Percentiles rank a stretch among this genome's conserved stretches.
Conservation (phyloP, 2,888 invertebrate species). For the Mimachlamys varia region DNA sequence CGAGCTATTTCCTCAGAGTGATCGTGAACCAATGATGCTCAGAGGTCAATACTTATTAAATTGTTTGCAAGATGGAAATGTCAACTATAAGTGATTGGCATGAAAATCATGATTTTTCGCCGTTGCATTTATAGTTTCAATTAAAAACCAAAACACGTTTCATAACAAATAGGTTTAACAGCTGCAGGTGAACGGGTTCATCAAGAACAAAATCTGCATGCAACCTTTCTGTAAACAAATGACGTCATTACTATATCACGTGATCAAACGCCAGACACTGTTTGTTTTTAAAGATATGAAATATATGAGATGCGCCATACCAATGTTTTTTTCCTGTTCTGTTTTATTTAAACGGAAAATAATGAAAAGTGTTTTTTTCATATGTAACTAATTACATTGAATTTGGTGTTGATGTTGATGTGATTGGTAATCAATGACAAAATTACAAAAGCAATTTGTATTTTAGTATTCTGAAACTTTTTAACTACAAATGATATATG, state of each 20-base stretch:
- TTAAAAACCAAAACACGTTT: neutral
- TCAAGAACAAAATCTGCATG: neutral
- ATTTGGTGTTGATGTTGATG: no score
- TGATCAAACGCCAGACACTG: neutral
- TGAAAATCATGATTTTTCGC: neutral
- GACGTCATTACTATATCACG: neutral
- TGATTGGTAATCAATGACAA: no score
- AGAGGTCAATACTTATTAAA: no score
- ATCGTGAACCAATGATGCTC: no score
- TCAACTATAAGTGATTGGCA: no score
- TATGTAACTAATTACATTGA: no score
- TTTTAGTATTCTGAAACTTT: no score
- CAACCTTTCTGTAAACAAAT: neutral
- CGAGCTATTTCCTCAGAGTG: no score
- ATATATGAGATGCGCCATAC: neutral
- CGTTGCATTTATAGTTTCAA: neutral
- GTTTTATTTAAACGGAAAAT: neutral
- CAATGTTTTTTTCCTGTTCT: neutral
- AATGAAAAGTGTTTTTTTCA: no score
- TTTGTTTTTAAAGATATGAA: neutral
- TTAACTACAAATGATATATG: no score
- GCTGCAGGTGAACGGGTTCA: constrained; percentile 26
- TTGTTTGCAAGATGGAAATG: no score
- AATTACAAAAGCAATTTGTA: no score
- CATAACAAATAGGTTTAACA: neutral